These are phyloP conservation scores for Hyperopisus bebe DNA, from an alignment of 2,113 vertebrate genomes.

Conservation along the genomic window DNA sequence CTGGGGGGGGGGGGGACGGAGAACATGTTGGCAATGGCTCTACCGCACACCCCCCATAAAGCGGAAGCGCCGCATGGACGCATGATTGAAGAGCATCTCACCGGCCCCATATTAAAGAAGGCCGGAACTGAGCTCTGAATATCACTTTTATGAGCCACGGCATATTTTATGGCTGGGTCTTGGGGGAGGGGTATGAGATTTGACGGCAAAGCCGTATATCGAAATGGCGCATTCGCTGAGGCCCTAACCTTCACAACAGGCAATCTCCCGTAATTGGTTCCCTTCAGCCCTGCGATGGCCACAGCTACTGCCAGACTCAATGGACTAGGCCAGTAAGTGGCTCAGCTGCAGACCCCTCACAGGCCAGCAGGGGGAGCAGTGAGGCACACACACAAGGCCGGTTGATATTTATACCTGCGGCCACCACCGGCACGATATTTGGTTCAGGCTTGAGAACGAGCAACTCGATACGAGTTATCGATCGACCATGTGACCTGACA, in stretches of 20 bases:
- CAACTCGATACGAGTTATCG: too few species aligned
- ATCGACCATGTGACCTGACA: neutral
- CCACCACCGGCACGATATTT: neutral
- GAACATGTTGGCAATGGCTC: slow-evolving; percentile 61
- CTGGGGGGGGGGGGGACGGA: slow-evolving; percentile 65
- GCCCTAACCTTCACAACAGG: neutral
- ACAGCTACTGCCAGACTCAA: neutral
- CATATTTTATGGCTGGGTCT: neutral
- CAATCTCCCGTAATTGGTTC: neutral
- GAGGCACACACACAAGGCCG: neutral
- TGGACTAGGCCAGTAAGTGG: neutral
- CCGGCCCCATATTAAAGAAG: neutral
- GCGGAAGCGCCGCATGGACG: neutral
- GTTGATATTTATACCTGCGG: neutral
- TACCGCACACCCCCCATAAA: neutral
- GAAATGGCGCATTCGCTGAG: neutral
- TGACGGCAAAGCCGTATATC: neutral
- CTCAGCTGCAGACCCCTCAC: neutral
- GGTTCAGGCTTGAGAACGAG: neutral
- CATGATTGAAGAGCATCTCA: neutral
- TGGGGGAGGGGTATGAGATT: neutral
- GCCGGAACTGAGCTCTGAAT: neutral
- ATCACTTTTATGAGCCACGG: neutral
- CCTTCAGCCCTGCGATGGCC: neutral
- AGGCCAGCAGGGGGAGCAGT: neutral